Evolutionary conservation across 2,113 vertebrate genomes (phyloP), one percentile per base, ranked within the genome.

Genomic region (Amblyornis subalaris): DNA sequence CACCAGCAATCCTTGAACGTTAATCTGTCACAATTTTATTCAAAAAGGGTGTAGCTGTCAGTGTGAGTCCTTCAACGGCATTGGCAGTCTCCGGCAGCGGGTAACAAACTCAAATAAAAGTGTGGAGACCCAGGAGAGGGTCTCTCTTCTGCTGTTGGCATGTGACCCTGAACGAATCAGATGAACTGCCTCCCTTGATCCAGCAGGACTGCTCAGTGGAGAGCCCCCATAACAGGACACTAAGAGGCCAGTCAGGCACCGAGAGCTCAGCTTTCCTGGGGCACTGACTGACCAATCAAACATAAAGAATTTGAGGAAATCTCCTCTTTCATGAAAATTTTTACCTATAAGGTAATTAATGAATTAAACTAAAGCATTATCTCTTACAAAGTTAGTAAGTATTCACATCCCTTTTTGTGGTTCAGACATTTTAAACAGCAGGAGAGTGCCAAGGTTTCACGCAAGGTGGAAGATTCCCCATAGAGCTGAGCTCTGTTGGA

Each of bases 101-200:
- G 12, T 48, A n/a, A 20, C 4, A 12, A 7, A 38, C 9, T 29
- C 20, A 15, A 36, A 45, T 26, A 38, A 36, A 57, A 54, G 4
- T 7, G 19, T 23, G 18, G 28, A 38, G 50, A 84, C 23, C 29
- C 38, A 14, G 7, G 40, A 40, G 7, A 38, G 7, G 8, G 28
- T n/a, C 11, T 47, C 15, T 21, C 19, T 55, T 47, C 28, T n/a
- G 12, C n/a, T 73, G 50, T 5, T 55, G 12, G 14, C 29, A 15
- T 20, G n/a, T 8, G 40, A 23, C 14, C 29, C 42, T 40, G 29
- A 65, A 48, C 12, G 29, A 13, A 9, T 2, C 15, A 29, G 20
- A 48, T 5, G 19, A 55, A 40, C 35, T 2, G 6, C 21, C 5
- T 19, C 2, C 9, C 29, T 12, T 20, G 38, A 0, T 21, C 5